Base-by-base conservation (phyloP, 2,113 vertebrate species). In the Podiceps cristatus region DNA sequence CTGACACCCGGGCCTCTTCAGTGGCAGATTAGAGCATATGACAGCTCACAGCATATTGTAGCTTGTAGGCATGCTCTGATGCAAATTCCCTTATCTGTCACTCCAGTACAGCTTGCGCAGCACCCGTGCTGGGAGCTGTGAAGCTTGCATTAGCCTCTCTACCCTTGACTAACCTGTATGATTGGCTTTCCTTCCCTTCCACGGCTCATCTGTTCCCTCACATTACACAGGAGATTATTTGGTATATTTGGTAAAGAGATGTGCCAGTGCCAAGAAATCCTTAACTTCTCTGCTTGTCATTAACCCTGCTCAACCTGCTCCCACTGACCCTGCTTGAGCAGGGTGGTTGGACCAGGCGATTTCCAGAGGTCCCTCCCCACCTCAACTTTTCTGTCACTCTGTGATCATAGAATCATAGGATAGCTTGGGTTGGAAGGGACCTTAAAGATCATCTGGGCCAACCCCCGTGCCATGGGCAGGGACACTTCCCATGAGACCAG, bases 151-250 rank as follows among this genome's bases (percentile, higher is more conserved):
- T 86, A 83, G 18, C 79, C 29, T 86, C 68, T 80, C 31, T 71
- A 17, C 37, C 58, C 56, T 91, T 86, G 29, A 74, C 42, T 89
- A 73, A 59, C 53, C 55, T 83, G 13, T 55, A 0, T 37, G 83
- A 78, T 85, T 91, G 22, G 49, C 79, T 75, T 71, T 83, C 7
- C 18, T 90, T 91, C 52, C 37, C 20, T 74, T 95, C 66, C 4
- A 8, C 80, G 56, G 31, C 49, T 78, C 55, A 52, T 75, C 73
- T 53, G 13, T 77, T 96, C 35, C 29, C 86, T 90, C 56, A 31
- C 15, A 42, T 76, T 74, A 37, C 37, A 37, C 37, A 37, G 37
- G 37, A 37, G 37, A 37, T 37, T 37, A 37, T 37, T 37, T 37
- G 37, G 37, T 37, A 37, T 37, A 37, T 37, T 37, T 37, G 37